Base-by-base conservation (phyloP, 2,797 vertebrate species). In the Parotocinclus haroldoi region DNA sequence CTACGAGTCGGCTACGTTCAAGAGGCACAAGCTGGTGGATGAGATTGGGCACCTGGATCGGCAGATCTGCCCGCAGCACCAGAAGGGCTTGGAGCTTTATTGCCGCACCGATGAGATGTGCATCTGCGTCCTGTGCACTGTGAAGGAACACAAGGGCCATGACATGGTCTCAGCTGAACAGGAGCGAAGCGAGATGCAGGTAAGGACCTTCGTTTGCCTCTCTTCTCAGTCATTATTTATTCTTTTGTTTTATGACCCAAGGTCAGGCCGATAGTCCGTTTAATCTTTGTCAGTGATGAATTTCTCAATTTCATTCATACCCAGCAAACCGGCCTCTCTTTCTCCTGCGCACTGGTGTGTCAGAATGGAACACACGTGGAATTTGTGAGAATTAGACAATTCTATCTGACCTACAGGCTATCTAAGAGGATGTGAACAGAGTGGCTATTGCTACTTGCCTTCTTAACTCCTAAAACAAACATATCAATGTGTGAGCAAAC, bases 11-110 rank as follows among this genome's bases (percentile, higher is more conserved):
- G 86, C 93, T 0, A 95, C 95, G 11, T 98, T 98, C 74, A 94
- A 96, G 8, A 90, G 96, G 75, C 97, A 99, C 85, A 96, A 96
- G 86, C 89, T 99, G 70, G 92, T 99, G 44, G 95, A 98, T 37
- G 95, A 96, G 79, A 96, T 97, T 53, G 91, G 92, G 61, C 94
- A 98, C 83, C 92, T 99, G 76, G 96, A 98, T 78, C 88, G 95
- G 57, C 93, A 96, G 78, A 97, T 98, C 85, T 99, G 97, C 61
- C 94, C 92, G 0, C 89, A 98, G 87, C 97, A 99, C 0, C 94
- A 96, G 83, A 98, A 98, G 86, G 95, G 95, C 40, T 93, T 98
- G 92, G 96, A 99, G 89, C 92, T 99, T 65, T 99, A 95, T 88
- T 99, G 97, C 66, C 93, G 94, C 81, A 96, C 94, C 0, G 97